Conservation (phyloP, 2,113 vertebrate genomes). For the Zapornia atra region DNA sequence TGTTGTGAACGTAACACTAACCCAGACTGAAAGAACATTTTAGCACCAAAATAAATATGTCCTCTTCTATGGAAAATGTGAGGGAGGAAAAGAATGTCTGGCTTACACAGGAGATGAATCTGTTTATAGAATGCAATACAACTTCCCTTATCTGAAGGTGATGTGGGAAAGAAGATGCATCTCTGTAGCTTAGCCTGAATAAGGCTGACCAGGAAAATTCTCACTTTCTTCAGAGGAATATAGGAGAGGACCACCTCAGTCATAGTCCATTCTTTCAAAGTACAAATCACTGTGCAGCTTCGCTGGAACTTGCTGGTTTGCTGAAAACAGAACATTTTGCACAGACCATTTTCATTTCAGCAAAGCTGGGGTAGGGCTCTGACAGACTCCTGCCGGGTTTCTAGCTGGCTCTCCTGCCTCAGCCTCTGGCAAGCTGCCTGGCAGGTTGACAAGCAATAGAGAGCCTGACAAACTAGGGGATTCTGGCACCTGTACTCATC, state of each 20-base stretch:
- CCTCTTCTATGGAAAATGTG: not conserved
- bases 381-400: not conserved
- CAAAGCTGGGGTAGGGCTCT: not conserved
- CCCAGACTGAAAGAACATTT: not conserved
- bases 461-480: not conserved
- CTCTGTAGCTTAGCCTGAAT: not conserved
- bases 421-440: slow-evolving; percentile 13
- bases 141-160: not conserved
- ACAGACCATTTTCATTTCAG: not conserved
- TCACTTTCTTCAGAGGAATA: not conserved
- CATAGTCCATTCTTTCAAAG: rapidly evolving
- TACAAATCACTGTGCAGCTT: not conserved
- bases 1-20: not conserved
- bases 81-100: not conserved
- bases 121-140: not conserved
- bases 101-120: not conserved
- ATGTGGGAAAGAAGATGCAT: not conserved
- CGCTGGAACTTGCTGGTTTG: not conserved
- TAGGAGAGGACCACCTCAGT: not conserved
- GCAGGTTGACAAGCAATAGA: slow-evolving; percentile 1
- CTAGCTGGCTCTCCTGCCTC: not conserved
- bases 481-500: not conserved
- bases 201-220: not conserved
- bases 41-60: not conserved
- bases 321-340: not conserved